phyloP scores from a whole-genome alignment of 2,888 invertebrate genomes.

The Athripsodes cinereus region DNA sequence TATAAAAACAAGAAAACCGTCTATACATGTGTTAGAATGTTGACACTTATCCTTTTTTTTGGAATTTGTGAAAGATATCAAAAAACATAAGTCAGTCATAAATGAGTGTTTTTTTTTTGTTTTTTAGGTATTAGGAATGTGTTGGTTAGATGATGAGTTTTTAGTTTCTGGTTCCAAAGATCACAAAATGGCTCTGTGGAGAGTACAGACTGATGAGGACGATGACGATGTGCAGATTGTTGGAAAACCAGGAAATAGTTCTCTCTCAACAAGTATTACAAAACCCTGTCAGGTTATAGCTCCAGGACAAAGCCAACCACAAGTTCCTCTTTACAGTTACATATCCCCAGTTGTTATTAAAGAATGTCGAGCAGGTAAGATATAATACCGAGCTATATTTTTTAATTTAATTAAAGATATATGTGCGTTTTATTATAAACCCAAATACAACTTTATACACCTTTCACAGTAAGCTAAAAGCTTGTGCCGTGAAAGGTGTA shows the following conservation, averaged over 20 bases:
- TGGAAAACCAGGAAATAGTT: constrained; percentile 29
- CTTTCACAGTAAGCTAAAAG: too few relatives aligned
- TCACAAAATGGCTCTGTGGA: constrained; percentile 86
- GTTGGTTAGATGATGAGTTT: constrained; percentile 95
- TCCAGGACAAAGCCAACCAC: constrained; percentile 8
- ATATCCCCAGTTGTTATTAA: constrained; percentile 65
- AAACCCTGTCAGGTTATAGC: constrained; percentile 3
- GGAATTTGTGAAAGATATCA: too few relatives aligned
- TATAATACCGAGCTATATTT: not conserved
- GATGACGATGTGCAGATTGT: constrained; percentile 34
- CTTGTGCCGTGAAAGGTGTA: too few relatives aligned
- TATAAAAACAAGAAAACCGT: too few relatives aligned
- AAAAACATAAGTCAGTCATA: too few relatives aligned
- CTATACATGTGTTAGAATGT: too few relatives aligned
- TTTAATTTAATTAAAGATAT: not conserved
- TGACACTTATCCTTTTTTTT: too few relatives aligned
- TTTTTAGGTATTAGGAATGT: constrained; percentile 74
- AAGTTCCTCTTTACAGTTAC: constrained; percentile 35
- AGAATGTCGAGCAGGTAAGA: constrained; percentile 65
- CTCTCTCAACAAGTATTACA: not conserved
- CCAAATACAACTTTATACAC: too few relatives aligned
- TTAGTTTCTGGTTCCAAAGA: constrained; percentile 91
- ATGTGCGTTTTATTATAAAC: not conserved
- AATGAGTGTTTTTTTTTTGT: too few relatives aligned
- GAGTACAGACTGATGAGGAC: constrained; percentile 53